phyloP scores from a whole-genome alignment of 2,888 invertebrate species.

The Syrphus vitripennis region DNA sequence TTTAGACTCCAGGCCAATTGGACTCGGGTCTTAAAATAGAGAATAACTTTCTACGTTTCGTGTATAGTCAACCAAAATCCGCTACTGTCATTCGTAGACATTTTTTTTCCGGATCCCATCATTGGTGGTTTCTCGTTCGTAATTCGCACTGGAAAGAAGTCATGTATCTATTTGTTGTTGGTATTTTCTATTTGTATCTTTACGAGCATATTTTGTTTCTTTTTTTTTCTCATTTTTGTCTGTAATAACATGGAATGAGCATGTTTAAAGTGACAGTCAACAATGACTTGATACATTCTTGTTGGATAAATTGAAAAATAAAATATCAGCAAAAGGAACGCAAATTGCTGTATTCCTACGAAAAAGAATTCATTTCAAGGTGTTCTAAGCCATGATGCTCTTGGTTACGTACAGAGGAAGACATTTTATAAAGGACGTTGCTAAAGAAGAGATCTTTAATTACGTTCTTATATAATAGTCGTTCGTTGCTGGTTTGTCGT shows the following conservation, averaged over 20 bases:
- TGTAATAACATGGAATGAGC: constrained; percentile 41
- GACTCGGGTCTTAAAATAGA: too few relatives aligned
- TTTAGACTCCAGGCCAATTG: too few relatives aligned
- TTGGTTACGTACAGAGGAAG: neutral
- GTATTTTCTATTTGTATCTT: constrained; percentile 18
- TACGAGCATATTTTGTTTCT: constrained; percentile 4
- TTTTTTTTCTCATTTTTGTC: neutral
- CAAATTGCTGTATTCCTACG: constrained; percentile 46
- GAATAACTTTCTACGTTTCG: neutral
- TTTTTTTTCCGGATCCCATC: constrained; percentile 53
- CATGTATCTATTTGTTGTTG: constrained; percentile 54
- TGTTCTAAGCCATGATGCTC: constrained; percentile 19
- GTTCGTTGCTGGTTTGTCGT: neutral
- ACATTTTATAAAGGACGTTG: constrained; percentile 32
- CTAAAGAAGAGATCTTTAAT: constrained; percentile 20
- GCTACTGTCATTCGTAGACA: neutral
- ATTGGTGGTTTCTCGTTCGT: neutral
- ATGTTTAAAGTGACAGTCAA: constrained; percentile 49
- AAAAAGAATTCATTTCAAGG: constrained; percentile 35
- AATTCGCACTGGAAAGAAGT: neutral
- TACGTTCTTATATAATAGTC: constrained; percentile 25
- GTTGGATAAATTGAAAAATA: constrained; percentile 54
- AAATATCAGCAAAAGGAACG: constrained; percentile 27
- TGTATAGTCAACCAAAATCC: neutral
- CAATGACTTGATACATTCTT: constrained; percentile 67